Evolutionary conservation across 2,797 vertebrate genomes (phyloP).

Genomic region (Melopsittacus undulatus): DNA sequence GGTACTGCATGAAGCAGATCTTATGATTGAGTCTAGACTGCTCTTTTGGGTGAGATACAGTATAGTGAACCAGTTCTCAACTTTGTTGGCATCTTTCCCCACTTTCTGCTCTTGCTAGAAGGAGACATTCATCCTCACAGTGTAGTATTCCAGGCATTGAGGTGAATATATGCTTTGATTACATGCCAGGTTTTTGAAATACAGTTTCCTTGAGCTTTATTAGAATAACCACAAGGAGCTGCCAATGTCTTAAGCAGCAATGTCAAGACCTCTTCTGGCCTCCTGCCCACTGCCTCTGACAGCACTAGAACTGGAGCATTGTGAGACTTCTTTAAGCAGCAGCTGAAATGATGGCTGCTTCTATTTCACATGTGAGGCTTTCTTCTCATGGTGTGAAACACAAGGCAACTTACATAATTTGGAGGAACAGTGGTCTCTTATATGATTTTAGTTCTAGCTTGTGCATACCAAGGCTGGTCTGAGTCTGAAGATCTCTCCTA

Average conservation of each 20-base stretch:
- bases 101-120: neutral
- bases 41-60: slow-evolving; percentile 30
- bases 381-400: neutral
- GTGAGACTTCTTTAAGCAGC: neutral
- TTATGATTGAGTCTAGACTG: neutral
- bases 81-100: slow-evolving; percentile 14
- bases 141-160: neutral
- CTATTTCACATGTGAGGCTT: neutral
- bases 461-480: neutral
- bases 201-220: neutral
- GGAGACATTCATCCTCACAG: neutral
- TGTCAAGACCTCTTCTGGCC: neutral
- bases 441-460: neutral
- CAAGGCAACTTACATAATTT: neutral
- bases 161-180: neutral
- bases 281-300: neutral
- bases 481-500: neutral
- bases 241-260: neutral
- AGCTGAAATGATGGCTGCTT: neutral
- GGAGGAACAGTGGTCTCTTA: neutral
- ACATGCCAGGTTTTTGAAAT: slow-evolving; percentile 9
- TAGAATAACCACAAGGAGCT: neutral
- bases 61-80: neutral
- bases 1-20: neutral
- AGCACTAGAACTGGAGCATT: neutral